Conservation (phyloP, 2,797 vertebrate species). For the Urocyon cinereoargenteus region DNA sequence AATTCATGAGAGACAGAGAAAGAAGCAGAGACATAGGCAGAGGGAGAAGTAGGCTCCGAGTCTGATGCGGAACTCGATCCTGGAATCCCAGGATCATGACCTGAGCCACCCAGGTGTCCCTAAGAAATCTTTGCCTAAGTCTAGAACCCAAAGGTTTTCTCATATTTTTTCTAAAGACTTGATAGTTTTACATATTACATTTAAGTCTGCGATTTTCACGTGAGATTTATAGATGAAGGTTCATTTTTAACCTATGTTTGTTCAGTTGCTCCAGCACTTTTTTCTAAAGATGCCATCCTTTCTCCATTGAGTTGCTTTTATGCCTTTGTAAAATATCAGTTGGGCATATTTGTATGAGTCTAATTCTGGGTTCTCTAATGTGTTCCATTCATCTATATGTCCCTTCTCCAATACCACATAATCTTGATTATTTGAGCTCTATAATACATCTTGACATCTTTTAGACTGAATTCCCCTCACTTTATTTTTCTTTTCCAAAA, state of each 20-base stretch:
- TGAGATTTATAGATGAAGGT: background rate
- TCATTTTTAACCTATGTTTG: background rate
- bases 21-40: too few relatives aligned
- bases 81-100: too few relatives aligned
- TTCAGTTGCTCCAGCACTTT: background rate
- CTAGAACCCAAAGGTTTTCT: background rate
- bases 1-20: too few relatives aligned
- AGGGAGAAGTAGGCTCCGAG: too few relatives aligned
- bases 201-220: background rate
- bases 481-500: background rate
- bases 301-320: background rate
- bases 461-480: background rate
- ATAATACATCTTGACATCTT: background rate
- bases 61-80: too few relatives aligned
- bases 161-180: background rate
- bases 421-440: background rate
- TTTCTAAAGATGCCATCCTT: background rate
- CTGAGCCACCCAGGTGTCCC: background rate
- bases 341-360: background rate
- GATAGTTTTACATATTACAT: background rate
- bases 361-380: background rate
- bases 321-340: background rate
- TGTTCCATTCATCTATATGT: background rate
- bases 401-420: background rate
- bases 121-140: background rate